Base-by-base conservation (phyloP, 2,797 vertebrate genomes). In the Halcyon leucocephala region DNA sequence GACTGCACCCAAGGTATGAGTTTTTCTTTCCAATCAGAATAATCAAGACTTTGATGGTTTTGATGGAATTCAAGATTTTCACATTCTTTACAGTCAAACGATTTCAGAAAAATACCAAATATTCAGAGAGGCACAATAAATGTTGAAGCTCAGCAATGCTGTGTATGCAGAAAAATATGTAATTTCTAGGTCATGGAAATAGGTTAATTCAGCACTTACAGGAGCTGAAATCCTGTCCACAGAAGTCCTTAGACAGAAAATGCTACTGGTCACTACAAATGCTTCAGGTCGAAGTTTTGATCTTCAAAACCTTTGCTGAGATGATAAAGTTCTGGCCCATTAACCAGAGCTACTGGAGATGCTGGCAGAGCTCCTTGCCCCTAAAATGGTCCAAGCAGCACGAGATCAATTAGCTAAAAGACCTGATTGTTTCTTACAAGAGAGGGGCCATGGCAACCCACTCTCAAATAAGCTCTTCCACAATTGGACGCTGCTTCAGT, bases 1-100 rank as follows among this genome's bases (percentile, higher is more conserved):
- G 64, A 6, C 7, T 49, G 9, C 9, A 18, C 29, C 26, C 2
- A 0, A 0, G 44, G n/a, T 64, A 7, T 0, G 1, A 52, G 22
- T 14, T 74, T 35, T 60, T 57, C 57, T 92, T 83, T 82, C 26
- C 31, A 44, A 20, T 14, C 28, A 44, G 25, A 71, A 39, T 54
- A 83, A 83, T 70, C 42, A 49, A n/a, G n/a, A n/a, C 61, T 41
- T 79, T 31, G 49, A 60, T 14, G 0, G 8, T 49, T 86, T 77
- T 74, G 35, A 21, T 64, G 57, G 61, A 67, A 76, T 93, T 81
- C 61, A 64, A 84, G 28, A 28, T 57, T 10, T 67, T 91, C 12
- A 5, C 15, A 4, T 78, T 86, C n/a, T 81, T 86, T 29, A 39
- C 31, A 44, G 78, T 25, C 29, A 64, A 60, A 44, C 49, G 25